Percentiles rank a stretch among this genome's conserved stretches.
These are phyloP conservation scores for Parapsyche elsis DNA, from an alignment of 1,140 invertebrate genomes.

Conservation along the genomic window DNA sequence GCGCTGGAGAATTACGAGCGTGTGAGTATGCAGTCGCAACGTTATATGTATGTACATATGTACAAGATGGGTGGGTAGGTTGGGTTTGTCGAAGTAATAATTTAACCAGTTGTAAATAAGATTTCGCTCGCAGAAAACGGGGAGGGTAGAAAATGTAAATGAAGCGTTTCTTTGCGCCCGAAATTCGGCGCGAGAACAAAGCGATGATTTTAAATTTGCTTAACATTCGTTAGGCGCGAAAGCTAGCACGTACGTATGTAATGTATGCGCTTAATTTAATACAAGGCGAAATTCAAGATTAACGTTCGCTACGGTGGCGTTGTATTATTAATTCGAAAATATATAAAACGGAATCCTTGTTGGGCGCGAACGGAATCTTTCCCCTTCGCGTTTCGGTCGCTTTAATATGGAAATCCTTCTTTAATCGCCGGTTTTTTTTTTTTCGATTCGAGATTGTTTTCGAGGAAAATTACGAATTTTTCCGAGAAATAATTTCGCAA, in stretches of 20 bases:
- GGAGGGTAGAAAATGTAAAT: neutral
- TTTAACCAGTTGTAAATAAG: constrained; percentile 12
- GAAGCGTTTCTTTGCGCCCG: neutral
- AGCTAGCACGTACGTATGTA: neutral
- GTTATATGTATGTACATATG: too few species aligned
- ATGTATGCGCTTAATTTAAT: neutral
- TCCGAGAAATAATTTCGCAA: too few species aligned
- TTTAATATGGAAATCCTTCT: too few species aligned
- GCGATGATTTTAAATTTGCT: neutral
- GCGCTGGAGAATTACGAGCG: neutral
- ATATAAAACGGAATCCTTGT: too few species aligned
- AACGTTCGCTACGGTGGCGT: neutral
- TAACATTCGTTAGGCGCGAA: neutral
- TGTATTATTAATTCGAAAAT: too few species aligned
- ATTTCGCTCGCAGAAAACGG: neutral
- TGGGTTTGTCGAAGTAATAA: neutral
- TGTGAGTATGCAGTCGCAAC: too few species aligned
- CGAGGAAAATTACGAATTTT: too few species aligned
- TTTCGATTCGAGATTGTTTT: too few species aligned
- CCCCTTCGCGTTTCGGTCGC: too few species aligned
- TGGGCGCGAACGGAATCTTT: too few species aligned
- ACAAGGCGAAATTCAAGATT: neutral
- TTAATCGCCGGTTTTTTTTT: too few species aligned
- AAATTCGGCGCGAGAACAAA: neutral
- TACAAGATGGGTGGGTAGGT: too few species aligned